Evolutionary conservation across 2,797 vertebrate genomes (phyloP), one percentile per base, ranked within the genome.

Genomic region (Enteromius treurensis): DNA sequence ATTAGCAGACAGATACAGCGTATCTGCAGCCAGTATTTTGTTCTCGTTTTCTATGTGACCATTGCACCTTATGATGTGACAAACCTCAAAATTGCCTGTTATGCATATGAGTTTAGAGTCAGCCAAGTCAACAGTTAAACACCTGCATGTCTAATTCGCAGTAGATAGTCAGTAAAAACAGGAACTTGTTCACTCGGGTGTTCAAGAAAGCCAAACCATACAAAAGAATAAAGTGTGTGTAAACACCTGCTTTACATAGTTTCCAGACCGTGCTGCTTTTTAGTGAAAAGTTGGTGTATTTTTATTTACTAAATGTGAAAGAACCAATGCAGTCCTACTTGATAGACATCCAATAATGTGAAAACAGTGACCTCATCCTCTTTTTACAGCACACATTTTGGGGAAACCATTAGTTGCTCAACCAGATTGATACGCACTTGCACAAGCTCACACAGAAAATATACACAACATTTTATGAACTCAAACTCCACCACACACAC

Each of bases 141-240:
- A 86, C 82, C 79, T 85, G 80, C 67, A 17, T 77, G 7, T 76
- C 26, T 77, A 58, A 69, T 70, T 77, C 77, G 60, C 80, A 83
- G 77, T 19, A 34, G 80, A 77, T 67, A 81, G 80, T 85, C 76
- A 71, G 81, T 86, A 77, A 79, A 87, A 82, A 89, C 83, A 88
- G 89, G 88, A 91, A 87, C 49, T 77, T 81, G 65, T 47, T 47
- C 84, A 73, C 67, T 53, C 60, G 76, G 84, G 82, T 82, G 69
- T 62, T 86, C 79, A 84, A 70, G 60, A 89, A 84, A 82, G 85
- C 51, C 85, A 83, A 85, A 47, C 77, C 70, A 82, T 77, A 80
- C 74, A 82, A 34, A 81, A 76, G 70, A 80, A 29, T 47, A 32
- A 85, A 86, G 85, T 51, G 34, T 21, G 23, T 62, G 23, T 67